These are phyloP conservation scores for Phataginus tetradactyla DNA, from an alignment of 2,797 vertebrate genomes.

Conservation along the genomic window DNA sequence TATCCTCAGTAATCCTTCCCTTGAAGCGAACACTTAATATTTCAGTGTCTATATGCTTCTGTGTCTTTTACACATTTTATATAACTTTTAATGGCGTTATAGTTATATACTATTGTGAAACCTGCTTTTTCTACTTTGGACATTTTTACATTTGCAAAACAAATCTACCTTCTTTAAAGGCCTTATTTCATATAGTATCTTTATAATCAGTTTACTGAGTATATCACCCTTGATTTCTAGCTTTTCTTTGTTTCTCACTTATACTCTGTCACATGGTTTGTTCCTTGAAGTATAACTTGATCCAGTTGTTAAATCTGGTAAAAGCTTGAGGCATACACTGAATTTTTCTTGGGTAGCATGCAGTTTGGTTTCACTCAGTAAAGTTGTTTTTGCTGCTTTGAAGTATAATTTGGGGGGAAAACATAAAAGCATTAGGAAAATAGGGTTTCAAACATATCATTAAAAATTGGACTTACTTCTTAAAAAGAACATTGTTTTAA, in stretches of 20 bases:
- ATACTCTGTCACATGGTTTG: slow-evolving; percentile 19
- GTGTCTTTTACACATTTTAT: background rate
- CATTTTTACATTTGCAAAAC: slow-evolving; percentile 29
- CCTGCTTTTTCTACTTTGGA: background rate
- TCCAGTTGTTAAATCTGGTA: slow-evolving; percentile 70
- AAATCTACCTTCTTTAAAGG: background rate
- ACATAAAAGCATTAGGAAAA: slow-evolving; percentile 37
- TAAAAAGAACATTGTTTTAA: slow-evolving; percentile 35
- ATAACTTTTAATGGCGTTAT: background rate
- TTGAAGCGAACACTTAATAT: background rate
- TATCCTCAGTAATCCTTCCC: background rate
- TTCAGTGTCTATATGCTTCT: background rate
- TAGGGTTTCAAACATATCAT: slow-evolving; percentile 24
- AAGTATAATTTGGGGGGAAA: background rate
- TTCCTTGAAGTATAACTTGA: slow-evolving; percentile 65
- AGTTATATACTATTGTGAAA: background rate
- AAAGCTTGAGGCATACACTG: slow-evolving; percentile 27
- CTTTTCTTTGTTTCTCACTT: slow-evolving; percentile 48
- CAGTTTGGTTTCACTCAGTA: slow-evolving; percentile 60
- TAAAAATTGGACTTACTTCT: slow-evolving; percentile 45
- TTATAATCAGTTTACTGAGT: background rate
- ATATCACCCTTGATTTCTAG: slow-evolving; percentile 34
- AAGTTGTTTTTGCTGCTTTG: slow-evolving; percentile 44
- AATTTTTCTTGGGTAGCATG: slow-evolving; percentile 58
- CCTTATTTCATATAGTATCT: background rate